Conservation (phyloP, 2,888 invertebrate species). For the Osedax fenrisi region DNA sequence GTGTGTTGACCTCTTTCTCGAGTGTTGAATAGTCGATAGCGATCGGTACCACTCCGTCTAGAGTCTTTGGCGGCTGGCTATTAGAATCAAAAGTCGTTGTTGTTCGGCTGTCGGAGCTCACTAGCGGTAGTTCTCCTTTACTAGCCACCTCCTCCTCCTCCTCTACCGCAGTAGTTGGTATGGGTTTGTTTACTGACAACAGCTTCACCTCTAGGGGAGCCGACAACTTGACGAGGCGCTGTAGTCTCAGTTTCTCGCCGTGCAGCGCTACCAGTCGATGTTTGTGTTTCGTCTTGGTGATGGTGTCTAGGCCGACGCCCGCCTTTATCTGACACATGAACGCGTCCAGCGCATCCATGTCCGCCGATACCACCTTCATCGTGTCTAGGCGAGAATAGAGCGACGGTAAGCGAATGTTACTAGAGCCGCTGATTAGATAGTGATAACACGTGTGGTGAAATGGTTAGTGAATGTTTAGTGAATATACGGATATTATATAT, state of each 20-base stretch:
- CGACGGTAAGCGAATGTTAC: background rate
- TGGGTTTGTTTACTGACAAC: no score
- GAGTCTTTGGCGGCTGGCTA: no score
- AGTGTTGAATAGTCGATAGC: no score
- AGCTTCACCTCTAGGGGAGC: background rate
- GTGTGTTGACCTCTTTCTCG: no score
- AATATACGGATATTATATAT: no score
- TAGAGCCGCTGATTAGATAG: background rate
- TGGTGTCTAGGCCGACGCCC: slow-evolving; percentile 48
- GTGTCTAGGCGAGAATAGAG: slow-evolving; percentile 5
- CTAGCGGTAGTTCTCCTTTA: no score
- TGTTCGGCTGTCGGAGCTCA: no score
- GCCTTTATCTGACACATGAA: slow-evolving; percentile 60
- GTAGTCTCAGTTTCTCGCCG: slow-evolving; percentile 60
- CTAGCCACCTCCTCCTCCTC: no score
- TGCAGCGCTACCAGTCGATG: slow-evolving; percentile 60
- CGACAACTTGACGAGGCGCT: slow-evolving; percentile 59
- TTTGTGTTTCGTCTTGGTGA: slow-evolving; percentile 49
- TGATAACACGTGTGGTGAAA: background rate
- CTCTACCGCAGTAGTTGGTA: no score
- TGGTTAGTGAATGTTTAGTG: no score
- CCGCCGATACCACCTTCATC: slow-evolving; percentile 37
- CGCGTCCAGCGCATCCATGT: slow-evolving; percentile 66
- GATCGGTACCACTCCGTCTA: no score
- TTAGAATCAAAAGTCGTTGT: no score